phyloP scores from a whole-genome alignment of 2,797 vertebrate species.

The Denticeps clupeoides region DNA sequence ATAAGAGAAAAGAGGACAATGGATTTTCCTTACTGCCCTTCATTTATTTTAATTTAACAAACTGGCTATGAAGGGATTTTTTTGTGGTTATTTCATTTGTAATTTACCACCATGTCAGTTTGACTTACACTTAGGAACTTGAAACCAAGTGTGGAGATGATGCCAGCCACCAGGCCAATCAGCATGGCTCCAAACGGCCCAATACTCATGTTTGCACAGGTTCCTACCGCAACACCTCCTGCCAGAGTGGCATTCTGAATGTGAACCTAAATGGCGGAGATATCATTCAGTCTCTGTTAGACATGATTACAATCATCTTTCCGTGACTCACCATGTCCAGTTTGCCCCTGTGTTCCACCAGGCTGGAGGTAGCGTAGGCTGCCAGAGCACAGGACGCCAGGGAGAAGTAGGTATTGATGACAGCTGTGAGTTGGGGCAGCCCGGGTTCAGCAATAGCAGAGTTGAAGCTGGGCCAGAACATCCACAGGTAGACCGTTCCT shows the following conservation, averaged over 20 bases:
- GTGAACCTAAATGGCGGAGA: constrained; percentile 68
- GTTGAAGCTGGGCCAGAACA: constrained; percentile 98
- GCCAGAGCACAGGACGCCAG: constrained; percentile 73
- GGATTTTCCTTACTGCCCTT: not conserved
- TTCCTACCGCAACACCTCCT: constrained; percentile 90
- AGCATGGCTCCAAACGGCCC: constrained; percentile 71
- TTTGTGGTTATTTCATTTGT: no score
- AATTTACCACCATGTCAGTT: no score
- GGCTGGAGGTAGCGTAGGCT: constrained; percentile 79
- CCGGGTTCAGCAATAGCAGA: constrained; percentile 64
- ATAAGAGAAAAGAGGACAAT: constrained; percentile 6
- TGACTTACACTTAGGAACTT: constrained; percentile 74
- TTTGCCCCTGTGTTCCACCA: constrained; percentile 76
- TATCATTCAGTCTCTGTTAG: no score
- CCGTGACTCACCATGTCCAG: constrained; percentile 89
- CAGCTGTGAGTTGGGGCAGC: constrained; percentile 53
- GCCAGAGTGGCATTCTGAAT: constrained; percentile 95
- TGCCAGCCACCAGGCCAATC: constrained; percentile 75
- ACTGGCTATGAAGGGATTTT: no score
- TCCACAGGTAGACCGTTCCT: constrained; percentile 92
- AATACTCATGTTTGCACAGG: constrained; percentile 81
- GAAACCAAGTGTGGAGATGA: constrained; percentile 81
- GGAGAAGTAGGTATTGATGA: constrained; percentile 86
- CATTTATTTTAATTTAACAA: not conserved
- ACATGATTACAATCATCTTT: no score